Evolutionary conservation across 2,888 invertebrate genomes (phyloP).

Genomic region (Blastobasis lacticolella): DNA sequence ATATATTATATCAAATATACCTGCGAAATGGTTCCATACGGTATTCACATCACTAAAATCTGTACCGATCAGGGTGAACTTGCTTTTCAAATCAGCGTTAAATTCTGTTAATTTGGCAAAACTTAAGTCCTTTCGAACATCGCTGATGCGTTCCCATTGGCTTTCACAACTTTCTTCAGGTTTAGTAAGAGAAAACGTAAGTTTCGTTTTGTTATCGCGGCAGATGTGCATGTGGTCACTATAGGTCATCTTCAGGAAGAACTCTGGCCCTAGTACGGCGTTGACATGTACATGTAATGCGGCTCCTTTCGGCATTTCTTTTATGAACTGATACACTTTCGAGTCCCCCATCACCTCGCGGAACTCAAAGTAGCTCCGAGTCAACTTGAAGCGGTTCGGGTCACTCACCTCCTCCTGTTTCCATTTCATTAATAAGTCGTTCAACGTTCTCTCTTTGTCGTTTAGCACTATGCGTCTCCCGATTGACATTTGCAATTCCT

Average conservation of each 20-base stretch:
- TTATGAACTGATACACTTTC: slow-evolving; percentile 77
- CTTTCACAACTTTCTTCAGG: slow-evolving; percentile 29
- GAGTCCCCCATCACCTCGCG: slow-evolving; percentile 74
- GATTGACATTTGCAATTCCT: slow-evolving; percentile 58
- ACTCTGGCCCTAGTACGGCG: slow-evolving; percentile 76
- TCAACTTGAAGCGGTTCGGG: slow-evolving; percentile 75
- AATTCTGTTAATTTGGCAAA: slow-evolving; percentile 38
- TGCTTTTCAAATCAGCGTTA: slow-evolving; percentile 63
- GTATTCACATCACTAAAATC: slow-evolving; percentile 50
- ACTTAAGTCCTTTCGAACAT: slow-evolving; percentile 52
- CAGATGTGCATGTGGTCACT: slow-evolving; percentile 75
- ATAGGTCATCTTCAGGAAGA: slow-evolving; percentile 77
- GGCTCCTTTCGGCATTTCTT: slow-evolving; percentile 83
- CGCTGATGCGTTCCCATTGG: slow-evolving; percentile 63
- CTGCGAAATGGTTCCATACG: slow-evolving; percentile 75
- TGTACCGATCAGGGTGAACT: slow-evolving; percentile 68
- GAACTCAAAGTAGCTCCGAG: slow-evolving; percentile 77
- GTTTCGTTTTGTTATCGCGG: slow-evolving; percentile 23
- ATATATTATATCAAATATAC: slow-evolving; percentile 67
- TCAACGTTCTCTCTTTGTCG: slow-evolving; percentile 64
- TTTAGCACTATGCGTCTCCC: slow-evolving; percentile 68
- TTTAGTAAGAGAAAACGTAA: slow-evolving; percentile 36
- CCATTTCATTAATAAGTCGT: slow-evolving; percentile 72
- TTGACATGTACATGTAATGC: slow-evolving; percentile 81
- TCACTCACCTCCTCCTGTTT: slow-evolving; percentile 73